Percentiles rank a stretch among this genome's conserved stretches.
phyloP scores from a whole-genome alignment of 2,888 invertebrate species.

The Drepanosiphum platanoidis region DNA sequence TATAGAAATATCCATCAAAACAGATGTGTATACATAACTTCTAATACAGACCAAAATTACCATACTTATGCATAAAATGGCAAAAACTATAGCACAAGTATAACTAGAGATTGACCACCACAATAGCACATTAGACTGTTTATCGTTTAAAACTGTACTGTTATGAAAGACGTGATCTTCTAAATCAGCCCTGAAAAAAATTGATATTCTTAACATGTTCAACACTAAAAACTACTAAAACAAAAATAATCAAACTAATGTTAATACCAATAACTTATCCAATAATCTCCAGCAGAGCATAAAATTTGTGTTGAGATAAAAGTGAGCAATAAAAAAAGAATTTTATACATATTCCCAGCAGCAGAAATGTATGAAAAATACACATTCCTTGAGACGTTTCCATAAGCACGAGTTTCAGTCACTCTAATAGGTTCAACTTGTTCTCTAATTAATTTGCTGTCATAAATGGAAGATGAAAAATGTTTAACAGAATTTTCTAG shows the following conservation, averaged over 20 bases:
- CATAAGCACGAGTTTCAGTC: constrained; percentile 73
- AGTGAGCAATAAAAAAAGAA: constrained; percentile 72
- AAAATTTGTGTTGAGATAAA: constrained; percentile 71
- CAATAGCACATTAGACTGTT: neutral
- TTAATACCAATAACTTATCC: constrained; percentile 77
- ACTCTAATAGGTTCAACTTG: constrained; percentile 63
- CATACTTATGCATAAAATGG: constrained; percentile 70
- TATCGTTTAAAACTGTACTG: neutral
- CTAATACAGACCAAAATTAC: constrained; percentile 69
- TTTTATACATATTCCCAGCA: constrained; percentile 75
- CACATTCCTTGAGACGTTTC: constrained; percentile 72
- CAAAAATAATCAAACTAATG: no score
- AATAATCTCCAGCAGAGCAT: constrained; percentile 76
- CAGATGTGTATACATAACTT: constrained; percentile 71
- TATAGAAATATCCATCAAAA: constrained; percentile 83
- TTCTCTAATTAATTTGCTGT: constrained; percentile 17
- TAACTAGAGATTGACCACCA: constrained; percentile 41
- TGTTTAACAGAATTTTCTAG: constrained; percentile 64
- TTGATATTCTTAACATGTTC: neutral
- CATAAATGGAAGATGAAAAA: constrained; percentile 64
- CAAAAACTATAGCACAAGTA: constrained; percentile 72
- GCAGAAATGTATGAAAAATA: constrained; percentile 79
- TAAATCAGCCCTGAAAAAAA: constrained; percentile 76
- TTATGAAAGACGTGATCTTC: constrained; percentile 64
- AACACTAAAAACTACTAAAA: neutral